Conservation (phyloP, 2,888 invertebrate genomes). For the Drosophila fulvimacula region DNA sequence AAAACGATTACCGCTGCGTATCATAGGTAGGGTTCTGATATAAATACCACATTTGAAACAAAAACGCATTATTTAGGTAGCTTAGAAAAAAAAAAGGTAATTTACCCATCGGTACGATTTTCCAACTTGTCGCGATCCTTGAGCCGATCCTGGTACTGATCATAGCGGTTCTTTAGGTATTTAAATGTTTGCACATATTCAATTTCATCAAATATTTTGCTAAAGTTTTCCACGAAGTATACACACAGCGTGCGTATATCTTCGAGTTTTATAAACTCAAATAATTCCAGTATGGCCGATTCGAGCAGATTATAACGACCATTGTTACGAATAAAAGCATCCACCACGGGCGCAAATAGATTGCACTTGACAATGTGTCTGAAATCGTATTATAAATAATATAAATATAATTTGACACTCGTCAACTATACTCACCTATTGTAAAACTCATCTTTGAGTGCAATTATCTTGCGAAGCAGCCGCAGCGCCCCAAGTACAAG, state of each 20-base stretch:
- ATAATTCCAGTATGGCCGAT: slow-evolving; percentile 99
- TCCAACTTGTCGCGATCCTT: slow-evolving; percentile 92
- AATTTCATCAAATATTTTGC: slow-evolving; percentile 96
- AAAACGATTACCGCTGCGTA: slow-evolving; percentile 90
- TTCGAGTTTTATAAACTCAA: slow-evolving; percentile 98
- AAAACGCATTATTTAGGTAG: too few relatives aligned
- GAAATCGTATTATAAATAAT: neutral
- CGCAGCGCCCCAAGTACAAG: slow-evolving; percentile 97
- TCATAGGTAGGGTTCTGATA: slow-evolving; percentile 86
- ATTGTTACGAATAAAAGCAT: slow-evolving; percentile 98
- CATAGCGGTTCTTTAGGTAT: slow-evolving; percentile 93
- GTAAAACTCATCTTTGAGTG: slow-evolving; percentile 99
- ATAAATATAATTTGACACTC: neutral
- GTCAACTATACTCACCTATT: slow-evolving; percentile 86
- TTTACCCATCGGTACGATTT: slow-evolving; percentile 87
- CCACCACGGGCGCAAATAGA: slow-evolving; percentile 97
- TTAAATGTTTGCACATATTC: slow-evolving; percentile 99
- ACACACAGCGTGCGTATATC: slow-evolving; percentile 95
- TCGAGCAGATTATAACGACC: slow-evolving; percentile 99
- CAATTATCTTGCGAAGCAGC: slow-evolving; percentile 98
- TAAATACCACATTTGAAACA: slow-evolving; percentile 1
- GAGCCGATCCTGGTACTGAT: slow-evolving; percentile 95
- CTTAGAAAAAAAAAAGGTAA: too few relatives aligned
- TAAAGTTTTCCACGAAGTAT: slow-evolving; percentile 98
- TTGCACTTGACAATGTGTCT: slow-evolving; percentile 97